A percentile compares a stretch with the other conserved stretches of the same genome.
These are phyloP conservation scores for Brachyhypopomus occidentalis DNA, from an alignment of 2,113 vertebrate species.

Conservation along the genomic window DNA sequence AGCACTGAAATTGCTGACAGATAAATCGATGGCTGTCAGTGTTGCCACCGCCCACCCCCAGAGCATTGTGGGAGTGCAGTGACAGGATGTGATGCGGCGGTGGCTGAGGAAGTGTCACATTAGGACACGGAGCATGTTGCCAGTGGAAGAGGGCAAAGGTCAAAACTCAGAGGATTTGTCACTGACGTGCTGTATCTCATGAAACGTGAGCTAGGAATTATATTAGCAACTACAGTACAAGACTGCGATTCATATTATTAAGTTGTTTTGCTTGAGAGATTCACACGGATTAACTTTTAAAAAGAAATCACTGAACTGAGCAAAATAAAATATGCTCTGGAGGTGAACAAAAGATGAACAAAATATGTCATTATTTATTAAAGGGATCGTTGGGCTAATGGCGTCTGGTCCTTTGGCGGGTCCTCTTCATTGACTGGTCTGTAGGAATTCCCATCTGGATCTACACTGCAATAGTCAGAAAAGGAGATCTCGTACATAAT, in stretches of 20 bases:
- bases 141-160: conserved; percentile 13
- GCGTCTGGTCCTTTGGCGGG: neutral
- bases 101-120: conserved; percentile 39
- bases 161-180: conserved; percentile 11
- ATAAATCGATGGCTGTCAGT: conserved; percentile 70
- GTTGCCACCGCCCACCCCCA: conserved; percentile 44
- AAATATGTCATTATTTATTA: neutral
- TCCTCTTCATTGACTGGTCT: neutral
- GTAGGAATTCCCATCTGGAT: neutral
- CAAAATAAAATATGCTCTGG: too few species aligned
- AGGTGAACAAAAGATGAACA: neutral
- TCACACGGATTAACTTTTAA: neutral
- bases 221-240: neutral
- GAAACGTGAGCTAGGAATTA: neutral
- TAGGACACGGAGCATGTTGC: conserved; percentile 8
- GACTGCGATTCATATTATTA: neutral
- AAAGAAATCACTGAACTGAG: neutral
- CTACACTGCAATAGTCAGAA: neutral
- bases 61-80: conserved; percentile 35
- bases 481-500: conserved; percentile 11
- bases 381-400: neutral
- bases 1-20: conserved; percentile 61
- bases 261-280: neutral
- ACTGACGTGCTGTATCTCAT: neutral
- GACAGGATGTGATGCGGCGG: conserved; percentile 43